Conservation (phyloP, 1,140 invertebrate genomes). For the Brachionus rubens region DNA sequence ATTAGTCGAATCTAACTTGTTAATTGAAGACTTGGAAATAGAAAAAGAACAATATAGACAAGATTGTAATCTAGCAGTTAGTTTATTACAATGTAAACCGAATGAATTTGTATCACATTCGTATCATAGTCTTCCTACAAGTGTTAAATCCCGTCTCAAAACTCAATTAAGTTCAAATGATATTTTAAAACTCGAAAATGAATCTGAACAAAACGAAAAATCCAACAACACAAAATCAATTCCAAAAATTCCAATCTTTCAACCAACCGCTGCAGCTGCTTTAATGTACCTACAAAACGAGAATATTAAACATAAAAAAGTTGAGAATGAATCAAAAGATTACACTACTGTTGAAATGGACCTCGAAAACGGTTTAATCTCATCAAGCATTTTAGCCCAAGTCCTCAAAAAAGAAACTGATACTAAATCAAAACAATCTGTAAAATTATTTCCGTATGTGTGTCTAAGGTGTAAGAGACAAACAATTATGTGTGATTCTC, state of each 20-base stretch:
- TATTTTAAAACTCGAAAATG: constrained; percentile 52
- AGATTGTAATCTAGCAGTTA: constrained; percentile 88
- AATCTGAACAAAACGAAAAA: not conserved
- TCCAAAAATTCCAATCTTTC: constrained; percentile 33
- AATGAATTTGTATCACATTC: constrained; percentile 83
- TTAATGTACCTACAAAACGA: not conserved
- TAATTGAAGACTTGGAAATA: constrained; percentile 78
- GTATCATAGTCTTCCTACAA: constrained; percentile 73
- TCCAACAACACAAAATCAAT: not conserved
- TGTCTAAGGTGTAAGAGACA: constrained; percentile 21
- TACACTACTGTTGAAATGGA: not conserved
- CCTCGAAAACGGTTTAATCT: not conserved
- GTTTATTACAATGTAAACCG: constrained; percentile 88
- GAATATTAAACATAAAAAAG: not conserved
- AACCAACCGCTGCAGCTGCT: constrained; percentile 13
- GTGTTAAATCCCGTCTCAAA: constrained; percentile 79
- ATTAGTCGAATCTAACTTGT: constrained; percentile 80
- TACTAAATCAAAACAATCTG: not conserved
- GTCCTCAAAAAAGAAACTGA: constrained; percentile 3
- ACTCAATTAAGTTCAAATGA: constrained; percentile 60
- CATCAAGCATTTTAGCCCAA: not conserved
- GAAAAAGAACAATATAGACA: constrained; percentile 93
- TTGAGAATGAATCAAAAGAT: not conserved
- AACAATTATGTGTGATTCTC: not conserved
- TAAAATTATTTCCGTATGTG: constrained; percentile 5